Evolutionary conservation across 2,113 vertebrate species (phyloP), one percentile per base, ranked within the genome.

Genomic region (Planiliza haematocheilus): DNA sequence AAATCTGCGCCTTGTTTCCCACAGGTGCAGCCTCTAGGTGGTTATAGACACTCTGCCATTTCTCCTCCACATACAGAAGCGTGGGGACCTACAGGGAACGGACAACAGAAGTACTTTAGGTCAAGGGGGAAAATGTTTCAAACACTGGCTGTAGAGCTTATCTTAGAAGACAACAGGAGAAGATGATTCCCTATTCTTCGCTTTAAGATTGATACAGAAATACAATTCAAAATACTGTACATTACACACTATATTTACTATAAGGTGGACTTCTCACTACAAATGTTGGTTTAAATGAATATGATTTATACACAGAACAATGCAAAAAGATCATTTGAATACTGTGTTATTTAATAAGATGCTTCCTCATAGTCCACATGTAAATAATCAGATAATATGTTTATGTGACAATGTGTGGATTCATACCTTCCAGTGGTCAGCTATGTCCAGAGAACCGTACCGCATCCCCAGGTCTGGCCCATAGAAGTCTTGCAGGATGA

Each of bases 381-480:
- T n/a, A n/a, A n/a, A n/a, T n/a, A n/a, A n/a, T n/a, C n/a, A n/a
- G n/a, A n/a, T n/a, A n/a, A n/a, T n/a, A n/a, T n/a, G n/a, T n/a
- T n/a, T n/a, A n/a, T n/a, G n/a, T n/a, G n/a, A n/a, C n/a, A n/a
- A n/a, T n/a, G n/a, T n/a, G n/a, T 30, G 24, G 3, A 5, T 30
- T 30, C 24, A 2, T 86, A 93, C 93, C 41, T 91, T 92, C 95
- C 95, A 96, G 34, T 92, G 16, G 0, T 96, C 95, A 0, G 94
- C 93, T 60, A 95, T 94, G 86, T 84, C 92, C 84, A 95, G 70
- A 20, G 92, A 91, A 48, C 81, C 73, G 0, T 96, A 96, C 39
- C 90, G 91, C 83, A 96, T 93, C 36, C 95, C 95, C 76, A 96
- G 56, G 51, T 94, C 93, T 6, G 94, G 93, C 10, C 81, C 92